Conservation (phyloP, 2,797 vertebrate species). For the Rhincodon typus region DNA sequence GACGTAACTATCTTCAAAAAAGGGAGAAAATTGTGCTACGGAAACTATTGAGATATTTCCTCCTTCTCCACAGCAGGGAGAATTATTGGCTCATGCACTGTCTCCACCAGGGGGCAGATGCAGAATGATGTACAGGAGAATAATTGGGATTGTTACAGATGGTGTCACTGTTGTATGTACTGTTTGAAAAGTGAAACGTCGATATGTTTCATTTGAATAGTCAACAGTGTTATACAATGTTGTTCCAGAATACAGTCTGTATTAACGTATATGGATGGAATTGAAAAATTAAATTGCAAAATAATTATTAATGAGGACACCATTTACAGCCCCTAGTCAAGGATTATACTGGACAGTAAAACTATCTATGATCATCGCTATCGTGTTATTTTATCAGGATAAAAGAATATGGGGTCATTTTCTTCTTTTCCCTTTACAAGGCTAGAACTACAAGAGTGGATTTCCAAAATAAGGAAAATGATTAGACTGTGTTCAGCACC, state of each 20-base stretch:
- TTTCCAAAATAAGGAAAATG: not conserved
- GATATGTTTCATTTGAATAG: not conserved
- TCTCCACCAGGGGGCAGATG: slow-evolving; percentile 3
- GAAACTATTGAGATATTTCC: too few relatives aligned
- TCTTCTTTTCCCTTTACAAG: not conserved
- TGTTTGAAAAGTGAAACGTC: not conserved
- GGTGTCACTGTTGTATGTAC: not conserved
- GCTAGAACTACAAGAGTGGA: not conserved
- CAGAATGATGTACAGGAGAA: not conserved
- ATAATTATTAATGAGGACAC: not conserved
- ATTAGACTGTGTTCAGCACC: too few relatives aligned
- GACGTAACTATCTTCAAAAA: too few relatives aligned
- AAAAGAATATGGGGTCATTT: not conserved
- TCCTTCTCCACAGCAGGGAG: too few relatives aligned
- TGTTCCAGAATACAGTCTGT: not conserved
- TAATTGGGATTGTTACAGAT: not conserved
- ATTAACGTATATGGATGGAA: not conserved
- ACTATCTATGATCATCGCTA: not conserved
- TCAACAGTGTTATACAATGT: not conserved
- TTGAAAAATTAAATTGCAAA: not conserved
- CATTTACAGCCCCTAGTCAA: not conserved
- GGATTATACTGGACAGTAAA: not conserved
- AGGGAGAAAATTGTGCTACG: too few relatives aligned
- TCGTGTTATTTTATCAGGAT: not conserved
- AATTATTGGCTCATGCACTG: not conserved